These are phyloP conservation scores for Drosophila littoralis DNA, from an alignment of 1,140 invertebrate genomes.

Conservation along the genomic window DNA sequence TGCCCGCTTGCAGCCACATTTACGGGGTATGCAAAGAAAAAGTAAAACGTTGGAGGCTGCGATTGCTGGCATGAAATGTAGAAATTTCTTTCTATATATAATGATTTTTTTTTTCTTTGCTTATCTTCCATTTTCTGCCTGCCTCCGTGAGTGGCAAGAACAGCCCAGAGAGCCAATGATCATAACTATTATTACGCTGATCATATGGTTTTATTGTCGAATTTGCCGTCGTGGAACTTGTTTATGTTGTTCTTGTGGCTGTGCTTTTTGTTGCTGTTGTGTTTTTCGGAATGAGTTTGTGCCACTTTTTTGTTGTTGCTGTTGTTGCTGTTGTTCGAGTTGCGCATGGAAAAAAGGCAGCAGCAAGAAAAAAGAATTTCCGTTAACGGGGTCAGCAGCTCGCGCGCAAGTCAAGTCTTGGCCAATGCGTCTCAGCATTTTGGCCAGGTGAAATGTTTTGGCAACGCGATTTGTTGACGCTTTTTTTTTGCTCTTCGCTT, in stretches of 20 bases:
- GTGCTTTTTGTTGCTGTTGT: conserved; percentile 13
- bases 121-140: conserved; percentile 10
- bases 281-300: conserved; percentile 75
- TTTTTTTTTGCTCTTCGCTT: conserved; percentile 11
- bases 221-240: conserved; percentile 74
- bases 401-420: conserved; percentile 25
- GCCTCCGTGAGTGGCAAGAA: conserved; percentile 19
- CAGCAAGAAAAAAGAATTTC: conserved; percentile 67
- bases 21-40: conserved; percentile 34
- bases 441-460: conserved; percentile 44
- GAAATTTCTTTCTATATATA: conserved; percentile 45
- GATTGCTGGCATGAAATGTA: conserved; percentile 29
- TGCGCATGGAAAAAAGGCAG: conserved; percentile 47
- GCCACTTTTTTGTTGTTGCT: conserved; percentile 72
- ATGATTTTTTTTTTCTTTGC: neutral
- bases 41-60: conserved; percentile 37
- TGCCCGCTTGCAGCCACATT: neutral
- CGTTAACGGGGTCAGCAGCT: conserved; percentile 73
- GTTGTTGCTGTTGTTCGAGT: conserved; percentile 38
- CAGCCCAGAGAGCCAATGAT: conserved; percentile 60
- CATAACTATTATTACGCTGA: conserved; percentile 80
- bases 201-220: conserved; percentile 81
- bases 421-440: conserved; percentile 39
- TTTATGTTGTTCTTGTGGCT: conserved; percentile 43
- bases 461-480: conserved; percentile 16